Conservation (phyloP, 2,888 invertebrate species). For the Entomobrya proxima region DNA sequence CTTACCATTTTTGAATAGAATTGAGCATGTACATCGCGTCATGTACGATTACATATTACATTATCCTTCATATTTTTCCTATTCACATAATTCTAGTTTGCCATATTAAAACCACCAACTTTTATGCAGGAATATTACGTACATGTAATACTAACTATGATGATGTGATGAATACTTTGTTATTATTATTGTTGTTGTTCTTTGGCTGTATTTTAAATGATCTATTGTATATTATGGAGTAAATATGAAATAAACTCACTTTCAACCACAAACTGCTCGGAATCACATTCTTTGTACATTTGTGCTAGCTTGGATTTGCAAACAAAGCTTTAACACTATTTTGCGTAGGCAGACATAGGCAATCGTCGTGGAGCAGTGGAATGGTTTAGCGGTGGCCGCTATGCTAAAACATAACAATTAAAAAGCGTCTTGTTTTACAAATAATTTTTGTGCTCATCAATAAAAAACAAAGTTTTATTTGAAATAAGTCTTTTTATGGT, state of each 20-base stretch:
- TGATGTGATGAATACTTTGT: conserved; percentile 25
- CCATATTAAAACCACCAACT: not conserved
- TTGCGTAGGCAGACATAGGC: not conserved
- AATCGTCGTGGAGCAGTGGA: not conserved
- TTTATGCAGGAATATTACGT: not conserved
- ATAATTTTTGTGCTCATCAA: not conserved
- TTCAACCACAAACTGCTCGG: conserved; percentile 59
- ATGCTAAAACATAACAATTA: not conserved
- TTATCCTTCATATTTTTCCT: conserved; percentile 32
- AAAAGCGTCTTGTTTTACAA: not conserved
- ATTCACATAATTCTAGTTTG: conserved; percentile 17
- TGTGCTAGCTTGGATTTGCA: not conserved
- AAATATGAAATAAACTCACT: conserved; percentile 58
- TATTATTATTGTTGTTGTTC: not conserved
- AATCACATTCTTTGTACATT: conserved; percentile 37
- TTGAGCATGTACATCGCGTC: not conserved
- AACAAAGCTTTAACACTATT: conserved; percentile 35
- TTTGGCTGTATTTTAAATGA: not conserved
- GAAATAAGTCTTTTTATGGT: not conserved
- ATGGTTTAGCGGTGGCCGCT: conserved; percentile 10
- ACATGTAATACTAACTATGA: not conserved
- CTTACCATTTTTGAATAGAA: conserved; percentile 2
- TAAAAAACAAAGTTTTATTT: not conserved
- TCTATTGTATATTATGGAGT: not conserved
- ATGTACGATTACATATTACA: not conserved